Conservation (phyloP, 2,888 invertebrate genomes). For the Marasmarcha lunaedactyla region DNA sequence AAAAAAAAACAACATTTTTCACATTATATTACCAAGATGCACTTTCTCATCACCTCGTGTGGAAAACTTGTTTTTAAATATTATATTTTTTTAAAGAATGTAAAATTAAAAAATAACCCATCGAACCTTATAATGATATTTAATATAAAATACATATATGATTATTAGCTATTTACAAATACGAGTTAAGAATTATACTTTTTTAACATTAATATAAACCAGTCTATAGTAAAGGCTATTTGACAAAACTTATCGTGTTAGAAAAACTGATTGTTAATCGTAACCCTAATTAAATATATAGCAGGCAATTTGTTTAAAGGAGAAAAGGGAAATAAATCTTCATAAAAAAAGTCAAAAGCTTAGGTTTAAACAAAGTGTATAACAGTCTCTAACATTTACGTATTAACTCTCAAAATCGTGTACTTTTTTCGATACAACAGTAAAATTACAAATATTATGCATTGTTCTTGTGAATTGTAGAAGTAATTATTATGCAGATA, state of each 20-base stretch:
- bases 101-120: constrained; percentile 68
- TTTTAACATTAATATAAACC: constrained; percentile 63
- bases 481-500: constrained; percentile 40
- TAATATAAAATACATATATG: constrained; percentile 66
- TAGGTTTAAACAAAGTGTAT: constrained; percentile 13
- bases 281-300: constrained; percentile 34
- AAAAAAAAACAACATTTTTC: constrained; percentile 55
- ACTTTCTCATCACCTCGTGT: constrained; percentile 30
- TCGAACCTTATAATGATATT: constrained; percentile 61
- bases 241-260: constrained; percentile 65
- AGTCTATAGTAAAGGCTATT: constrained; percentile 71
- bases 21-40: constrained; percentile 38
- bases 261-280: constrained; percentile 45
- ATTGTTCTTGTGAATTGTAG: constrained; percentile 20
- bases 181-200: constrained; percentile 64
- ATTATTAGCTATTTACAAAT: constrained; percentile 70
- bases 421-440: constrained; percentile 26
- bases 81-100: constrained; percentile 49
- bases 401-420: constrained; percentile 9
- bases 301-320: constrained; percentile 54
- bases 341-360: constrained; percentile 10
- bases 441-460: constrained; percentile 56
- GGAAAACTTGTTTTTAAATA: constrained; percentile 47
- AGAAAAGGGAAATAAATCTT: constrained; percentile 20
- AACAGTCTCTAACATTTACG: constrained; percentile 9